These are phyloP conservation scores for Aldrovandia affinis DNA, from an alignment of 2,797 vertebrate genomes.

Conservation along the genomic window DNA sequence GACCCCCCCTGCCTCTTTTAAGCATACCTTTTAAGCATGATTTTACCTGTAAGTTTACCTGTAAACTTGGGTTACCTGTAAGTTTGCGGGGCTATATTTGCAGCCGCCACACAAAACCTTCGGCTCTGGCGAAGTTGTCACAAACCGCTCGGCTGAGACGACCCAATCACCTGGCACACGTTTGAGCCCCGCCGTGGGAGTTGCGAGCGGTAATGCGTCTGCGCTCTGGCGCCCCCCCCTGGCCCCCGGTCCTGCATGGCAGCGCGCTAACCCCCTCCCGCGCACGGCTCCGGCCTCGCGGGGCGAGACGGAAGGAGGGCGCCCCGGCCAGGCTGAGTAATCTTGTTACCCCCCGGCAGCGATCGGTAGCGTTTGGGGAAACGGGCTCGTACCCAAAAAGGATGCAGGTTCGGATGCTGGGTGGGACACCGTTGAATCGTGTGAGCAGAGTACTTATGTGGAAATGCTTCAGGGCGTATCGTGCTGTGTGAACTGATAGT, in stretches of 20 bases:
- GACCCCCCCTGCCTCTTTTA: too few relatives aligned
- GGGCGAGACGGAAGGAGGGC: constrained; percentile 47
- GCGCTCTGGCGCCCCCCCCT: constrained; percentile 72
- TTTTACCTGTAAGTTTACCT: too few relatives aligned
- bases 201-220: constrained; percentile 79
- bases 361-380: not conserved
- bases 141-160: not conserved
- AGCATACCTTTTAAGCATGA: too few relatives aligned
- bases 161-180: not conserved
- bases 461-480: not conserved
- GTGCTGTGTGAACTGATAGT: not conserved
- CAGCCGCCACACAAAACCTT: not conserved
- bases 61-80: too few relatives aligned
- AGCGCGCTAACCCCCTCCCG: constrained; percentile 74
- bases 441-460: too few relatives aligned
- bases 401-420: not conserved
- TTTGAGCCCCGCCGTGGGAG: constrained; percentile 52
- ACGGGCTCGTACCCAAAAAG: not conserved
- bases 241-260: constrained; percentile 76
- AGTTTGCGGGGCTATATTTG: not conserved
- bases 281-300: constrained; percentile 67
- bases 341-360: constrained; percentile 65
- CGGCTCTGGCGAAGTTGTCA: not conserved
- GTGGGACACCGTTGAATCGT: not conserved
- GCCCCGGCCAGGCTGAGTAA: constrained; percentile 67